Evolutionary conservation across 2,797 vertebrate species (phyloP), one percentile per base, ranked within the genome.

Genomic region (Champsocephalus esox): DNA sequence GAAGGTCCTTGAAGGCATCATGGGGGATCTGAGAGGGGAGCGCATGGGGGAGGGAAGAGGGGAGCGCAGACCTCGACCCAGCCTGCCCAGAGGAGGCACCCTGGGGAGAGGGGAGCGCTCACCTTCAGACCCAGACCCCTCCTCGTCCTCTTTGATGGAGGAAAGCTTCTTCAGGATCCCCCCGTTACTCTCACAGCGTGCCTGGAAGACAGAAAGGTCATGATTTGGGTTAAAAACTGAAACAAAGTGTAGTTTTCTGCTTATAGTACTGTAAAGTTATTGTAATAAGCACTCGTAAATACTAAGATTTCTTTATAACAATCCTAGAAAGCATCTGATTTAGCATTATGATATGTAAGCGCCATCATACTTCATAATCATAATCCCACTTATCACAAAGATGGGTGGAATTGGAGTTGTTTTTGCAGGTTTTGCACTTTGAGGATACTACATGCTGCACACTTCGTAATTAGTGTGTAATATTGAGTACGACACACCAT

Each of bases 91-190:
- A 0, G 91, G 83, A 0, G 92, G 81, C 13, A 91, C 73, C 46
- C 87, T 87, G 48, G 93, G 86, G 12, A 93, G 84, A 0, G 93
- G 91, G 14, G 91, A 90, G 84, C 71, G 91, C 48, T 94, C 94
- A 5, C 92, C 94, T 63, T 96, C 95, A 0, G 94, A 86, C 12
- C 95, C 64, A 0, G 95, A 96, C 0, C 91, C 92, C 68, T 96
- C 95, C 68, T 96, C 95, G 0, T 95, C 95, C 78, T 96, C 95
- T 32, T 77, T 92, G 64, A 96, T 96, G 49, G 94, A 94, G 3
- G 95, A 89, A 9, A 96, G 94, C 80, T 95, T 96, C 85, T 95
- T 95, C 63, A 93, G 48, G 45, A 95, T 85, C 2, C 94, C 95
- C 0, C 95, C 95, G 1, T 96, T 96, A 19, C 90, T 95, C 87